Percentiles rank a stretch among this genome's conserved stretches.
Evolutionary conservation across 1,140 invertebrate species (phyloP).

Genomic region (Condylostylus longicornis): DNA sequence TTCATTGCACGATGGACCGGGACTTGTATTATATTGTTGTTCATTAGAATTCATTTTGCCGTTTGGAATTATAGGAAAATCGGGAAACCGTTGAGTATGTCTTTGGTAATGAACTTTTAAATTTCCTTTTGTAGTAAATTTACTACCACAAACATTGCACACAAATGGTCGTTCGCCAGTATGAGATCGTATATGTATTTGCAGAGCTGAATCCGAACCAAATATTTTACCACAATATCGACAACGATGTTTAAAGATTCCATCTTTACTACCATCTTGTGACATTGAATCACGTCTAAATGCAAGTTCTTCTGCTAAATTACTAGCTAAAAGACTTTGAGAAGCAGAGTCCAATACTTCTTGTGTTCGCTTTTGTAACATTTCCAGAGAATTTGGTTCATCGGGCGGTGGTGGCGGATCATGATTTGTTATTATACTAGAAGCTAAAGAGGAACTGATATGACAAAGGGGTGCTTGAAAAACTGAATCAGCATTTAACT

Average conservation of each 20-base stretch:
- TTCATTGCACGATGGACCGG: slow-evolving; percentile 6
- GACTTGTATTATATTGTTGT: slow-evolving; percentile 2
- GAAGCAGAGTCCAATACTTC: slow-evolving; percentile 83
- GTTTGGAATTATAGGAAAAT: slow-evolving; percentile 52
- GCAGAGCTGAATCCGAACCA: slow-evolving; percentile 86
- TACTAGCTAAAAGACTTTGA: slow-evolving; percentile 71
- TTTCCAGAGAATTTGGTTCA: slow-evolving; percentile 78
- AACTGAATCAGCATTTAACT: slow-evolving; percentile 6
- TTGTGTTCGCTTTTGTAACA: slow-evolving; percentile 78
- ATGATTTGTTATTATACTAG: slow-evolving; percentile 73
- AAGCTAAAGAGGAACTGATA: slow-evolving; percentile 54
- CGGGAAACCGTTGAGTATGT: slow-evolving; percentile 78
- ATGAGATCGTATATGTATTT: slow-evolving; percentile 89
- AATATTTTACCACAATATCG: slow-evolving; percentile 97
- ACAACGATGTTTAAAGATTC: slow-evolving; percentile 89
- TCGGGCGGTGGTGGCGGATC: slow-evolving; percentile 48
- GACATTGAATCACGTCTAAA: slow-evolving; percentile 45
- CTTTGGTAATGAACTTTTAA: slow-evolving; percentile 93
- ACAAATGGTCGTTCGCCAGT: slow-evolving; percentile 95
- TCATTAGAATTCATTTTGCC: slow-evolving; percentile 5
- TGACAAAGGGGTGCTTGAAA: slow-evolving; percentile 14
- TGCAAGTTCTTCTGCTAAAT: slow-evolving; percentile 72
- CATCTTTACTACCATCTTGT: slow-evolving; percentile 18
- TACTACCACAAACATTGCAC: slow-evolving; percentile 93
- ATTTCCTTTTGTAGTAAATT: slow-evolving; percentile 96